Percentiles rank a stretch among this genome's conserved stretches.
Evolutionary conservation across 1,140 invertebrate genomes (phyloP).

Genomic region (Ladona fulva): DNA sequence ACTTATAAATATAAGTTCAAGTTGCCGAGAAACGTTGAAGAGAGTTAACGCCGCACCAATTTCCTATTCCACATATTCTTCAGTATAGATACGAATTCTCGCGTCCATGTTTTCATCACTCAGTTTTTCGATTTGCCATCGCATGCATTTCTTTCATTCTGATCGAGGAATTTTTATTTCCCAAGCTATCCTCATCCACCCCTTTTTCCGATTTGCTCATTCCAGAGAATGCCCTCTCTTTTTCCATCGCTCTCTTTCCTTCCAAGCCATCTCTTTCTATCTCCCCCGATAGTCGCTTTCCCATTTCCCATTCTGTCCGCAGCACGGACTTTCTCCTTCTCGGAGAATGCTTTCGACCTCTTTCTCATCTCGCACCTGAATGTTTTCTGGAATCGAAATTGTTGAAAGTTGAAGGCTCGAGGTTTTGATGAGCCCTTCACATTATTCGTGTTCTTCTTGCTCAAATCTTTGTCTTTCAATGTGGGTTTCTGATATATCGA

Average conservation of each 20-base stretch:
- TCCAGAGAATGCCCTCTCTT: not conserved
- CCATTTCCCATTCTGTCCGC: not conserved
- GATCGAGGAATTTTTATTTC: not conserved
- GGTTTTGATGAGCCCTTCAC: too few species aligned
- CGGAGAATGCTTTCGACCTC: not conserved
- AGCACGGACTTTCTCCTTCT: not conserved
- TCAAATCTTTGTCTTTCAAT: too few species aligned
- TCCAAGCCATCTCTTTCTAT: not conserved
- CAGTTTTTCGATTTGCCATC: not conserved
- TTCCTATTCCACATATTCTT: too few species aligned
- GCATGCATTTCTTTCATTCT: not conserved
- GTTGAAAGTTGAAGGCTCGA: too few species aligned
- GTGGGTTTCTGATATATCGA: too few species aligned
- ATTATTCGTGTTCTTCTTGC: too few species aligned
- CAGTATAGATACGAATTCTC: not conserved
- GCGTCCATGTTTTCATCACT: not conserved
- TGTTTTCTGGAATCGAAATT: too few species aligned
- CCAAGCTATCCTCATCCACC: not conserved
- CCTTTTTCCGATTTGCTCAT: not conserved
- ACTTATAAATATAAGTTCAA: too few species aligned
- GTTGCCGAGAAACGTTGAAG: too few species aligned
- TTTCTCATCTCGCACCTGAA: not conserved
- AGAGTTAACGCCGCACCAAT: too few species aligned
- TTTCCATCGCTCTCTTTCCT: not conserved
- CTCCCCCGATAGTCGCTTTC: not conserved